A percentile compares a stretch with the other conserved stretches of the same genome.
These are phyloP conservation scores for Xenopus petersii DNA, from an alignment of 2,797 vertebrate species.

Conservation along the genomic window DNA sequence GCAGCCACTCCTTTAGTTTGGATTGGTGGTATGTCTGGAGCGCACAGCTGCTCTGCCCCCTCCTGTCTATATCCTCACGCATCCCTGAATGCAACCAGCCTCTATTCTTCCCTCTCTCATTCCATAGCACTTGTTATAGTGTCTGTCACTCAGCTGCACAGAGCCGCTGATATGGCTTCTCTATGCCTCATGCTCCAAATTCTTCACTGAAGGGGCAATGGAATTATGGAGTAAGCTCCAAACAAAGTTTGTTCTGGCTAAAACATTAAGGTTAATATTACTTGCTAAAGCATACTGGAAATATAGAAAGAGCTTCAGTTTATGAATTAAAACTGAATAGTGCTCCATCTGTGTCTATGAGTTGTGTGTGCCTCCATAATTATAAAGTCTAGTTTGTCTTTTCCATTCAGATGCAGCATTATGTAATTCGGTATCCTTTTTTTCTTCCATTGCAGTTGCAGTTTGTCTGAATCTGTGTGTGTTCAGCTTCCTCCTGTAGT, in stretches of 20 bases:
- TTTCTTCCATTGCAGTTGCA: too few species aligned
- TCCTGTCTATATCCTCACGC: neutral
- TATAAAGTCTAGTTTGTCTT: too few species aligned
- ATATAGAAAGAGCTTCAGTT: neutral
- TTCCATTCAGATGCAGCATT: too few species aligned
- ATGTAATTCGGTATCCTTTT: too few species aligned
- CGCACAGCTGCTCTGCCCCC: conserved; percentile 35
- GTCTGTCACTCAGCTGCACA: neutral
- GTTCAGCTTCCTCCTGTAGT: too few species aligned
- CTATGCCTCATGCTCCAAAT: neutral
- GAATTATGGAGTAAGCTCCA: neutral
- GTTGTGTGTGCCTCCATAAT: too few species aligned
- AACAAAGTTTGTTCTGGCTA: neutral
- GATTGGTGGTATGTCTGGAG: conserved; percentile 29
- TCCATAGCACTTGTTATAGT: neutral
- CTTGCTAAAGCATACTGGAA: neutral
- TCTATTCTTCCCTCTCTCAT: neutral
- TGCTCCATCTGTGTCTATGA: too few species aligned
- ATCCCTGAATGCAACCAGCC: neutral
- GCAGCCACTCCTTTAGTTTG: neutral
- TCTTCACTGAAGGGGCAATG: neutral
- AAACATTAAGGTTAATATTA: too few species aligned
- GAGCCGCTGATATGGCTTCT: neutral
- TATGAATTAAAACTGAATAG: neutral
- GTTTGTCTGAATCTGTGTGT: too few species aligned